These are phyloP conservation scores for Aulostomus chinensis DNA, from an alignment of 2,797 vertebrate genomes.

Conservation along the genomic window DNA sequence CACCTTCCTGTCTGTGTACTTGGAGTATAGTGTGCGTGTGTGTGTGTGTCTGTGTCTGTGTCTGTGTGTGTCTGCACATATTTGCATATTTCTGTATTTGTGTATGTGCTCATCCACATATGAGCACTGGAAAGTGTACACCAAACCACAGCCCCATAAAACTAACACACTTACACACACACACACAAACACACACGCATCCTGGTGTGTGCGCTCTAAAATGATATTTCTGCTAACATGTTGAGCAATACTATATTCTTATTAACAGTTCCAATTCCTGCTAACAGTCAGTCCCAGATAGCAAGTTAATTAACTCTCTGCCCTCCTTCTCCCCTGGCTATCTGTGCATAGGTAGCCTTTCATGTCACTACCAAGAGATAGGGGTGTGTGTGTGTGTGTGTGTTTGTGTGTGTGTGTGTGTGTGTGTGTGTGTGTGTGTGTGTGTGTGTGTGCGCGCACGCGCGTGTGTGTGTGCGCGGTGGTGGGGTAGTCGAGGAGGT, in stretches of 20 bases:
- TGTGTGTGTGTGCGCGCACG: too few species aligned
- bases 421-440: too few species aligned
- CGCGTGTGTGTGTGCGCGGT: too few species aligned
- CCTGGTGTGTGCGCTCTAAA: slow-evolving; percentile 19
- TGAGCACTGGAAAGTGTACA: slow-evolving; percentile 9
- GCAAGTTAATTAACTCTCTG: slow-evolving; percentile 75
- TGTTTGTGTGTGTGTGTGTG: too few species aligned
- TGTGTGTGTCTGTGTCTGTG: neutral
- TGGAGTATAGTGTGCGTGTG: neutral
- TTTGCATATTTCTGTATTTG: slow-evolving; percentile 10
- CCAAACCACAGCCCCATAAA: slow-evolving; percentile 15
- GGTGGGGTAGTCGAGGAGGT: too few species aligned
- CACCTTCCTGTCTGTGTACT: slow-evolving; percentile 58
- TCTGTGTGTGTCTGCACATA: slow-evolving; percentile 16
- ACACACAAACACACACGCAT: slow-evolving; percentile 2
- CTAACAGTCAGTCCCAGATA: slow-evolving; percentile 70
- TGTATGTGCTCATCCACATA: slow-evolving; percentile 27
- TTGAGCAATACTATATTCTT: slow-evolving; percentile 45
- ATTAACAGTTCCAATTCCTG: slow-evolving; percentile 69
- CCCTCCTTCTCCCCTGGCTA: slow-evolving; percentile 73
- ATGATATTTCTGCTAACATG: slow-evolving; percentile 40
- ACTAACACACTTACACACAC: slow-evolving; percentile 9
- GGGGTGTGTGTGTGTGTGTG: too few species aligned
- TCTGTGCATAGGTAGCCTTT: slow-evolving; percentile 75
- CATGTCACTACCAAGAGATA: slow-evolving; percentile 71